phyloP scores from a whole-genome alignment of 1,140 invertebrate species.

The Drosophila kikkawai region DNA sequence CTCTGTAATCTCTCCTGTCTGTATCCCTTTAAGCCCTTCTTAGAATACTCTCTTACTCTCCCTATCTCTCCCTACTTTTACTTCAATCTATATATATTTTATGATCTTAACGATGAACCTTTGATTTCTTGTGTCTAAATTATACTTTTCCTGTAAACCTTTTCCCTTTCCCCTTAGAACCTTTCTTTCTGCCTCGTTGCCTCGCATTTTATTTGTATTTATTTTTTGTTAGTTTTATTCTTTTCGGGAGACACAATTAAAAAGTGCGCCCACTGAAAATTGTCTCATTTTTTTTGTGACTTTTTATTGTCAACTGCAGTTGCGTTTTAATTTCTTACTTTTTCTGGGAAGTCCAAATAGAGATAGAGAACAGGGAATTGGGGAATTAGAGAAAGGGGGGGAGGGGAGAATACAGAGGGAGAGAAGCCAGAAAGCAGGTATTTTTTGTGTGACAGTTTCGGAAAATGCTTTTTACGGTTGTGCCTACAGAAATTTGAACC shows the following conservation, averaged over 20 bases:
- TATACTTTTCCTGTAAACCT: background rate
- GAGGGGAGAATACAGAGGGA: background rate
- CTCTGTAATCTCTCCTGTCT: background rate
- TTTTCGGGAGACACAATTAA: conserved; percentile 29
- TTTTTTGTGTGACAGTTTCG: conserved; percentile 21
- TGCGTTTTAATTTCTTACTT: conserved; percentile 50
- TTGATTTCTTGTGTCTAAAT: background rate
- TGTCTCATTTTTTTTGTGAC: conserved; percentile 35
- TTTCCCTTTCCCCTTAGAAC: background rate
- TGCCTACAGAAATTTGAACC: conserved; percentile 20
- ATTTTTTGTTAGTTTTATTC: background rate
- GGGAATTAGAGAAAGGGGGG: background rate
- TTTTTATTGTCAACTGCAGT: conserved; percentile 50
- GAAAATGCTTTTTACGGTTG: conserved; percentile 36
- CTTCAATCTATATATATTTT: background rate
- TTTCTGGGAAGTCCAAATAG: conserved; percentile 16
- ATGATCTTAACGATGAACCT: background rate
- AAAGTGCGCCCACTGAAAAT: conserved; percentile 45
- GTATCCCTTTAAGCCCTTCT: background rate
- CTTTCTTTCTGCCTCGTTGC: conserved; percentile 18
- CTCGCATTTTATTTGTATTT: conserved; percentile 4
- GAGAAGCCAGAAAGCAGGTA: background rate
- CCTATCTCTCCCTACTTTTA: too few relatives aligned
- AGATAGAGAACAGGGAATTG: conserved; percentile 22
- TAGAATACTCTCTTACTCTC: background rate